Evolutionary conservation across 2,113 vertebrate genomes (phyloP).

Genomic region (Puffinus mauretanicus): DNA sequence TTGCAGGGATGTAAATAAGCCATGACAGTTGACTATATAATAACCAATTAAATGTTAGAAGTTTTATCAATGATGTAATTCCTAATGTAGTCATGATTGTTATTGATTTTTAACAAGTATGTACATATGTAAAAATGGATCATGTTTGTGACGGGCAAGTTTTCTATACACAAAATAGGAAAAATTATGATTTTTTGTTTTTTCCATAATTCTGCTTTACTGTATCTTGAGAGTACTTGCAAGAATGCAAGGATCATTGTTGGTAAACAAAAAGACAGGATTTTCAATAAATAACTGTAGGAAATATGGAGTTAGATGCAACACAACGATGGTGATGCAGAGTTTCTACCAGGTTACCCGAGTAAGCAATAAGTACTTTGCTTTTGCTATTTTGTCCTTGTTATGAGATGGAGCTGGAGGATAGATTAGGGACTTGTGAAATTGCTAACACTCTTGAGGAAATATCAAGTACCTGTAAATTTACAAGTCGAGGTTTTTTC

Average conservation of each 20-base stretch:
- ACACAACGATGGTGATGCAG: background rate
- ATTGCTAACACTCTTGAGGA: background rate
- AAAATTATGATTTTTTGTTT: background rate
- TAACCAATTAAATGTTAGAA: background rate
- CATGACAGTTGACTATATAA: background rate
- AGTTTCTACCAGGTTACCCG: background rate
- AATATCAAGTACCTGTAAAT: background rate
- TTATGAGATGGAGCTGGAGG: background rate
- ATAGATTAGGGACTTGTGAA: background rate
- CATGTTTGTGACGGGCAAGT: background rate
- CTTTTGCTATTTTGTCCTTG: background rate
- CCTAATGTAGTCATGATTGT: background rate
- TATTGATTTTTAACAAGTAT: background rate
- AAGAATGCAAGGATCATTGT: background rate
- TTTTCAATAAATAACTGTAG: background rate
- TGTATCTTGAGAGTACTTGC: background rate
- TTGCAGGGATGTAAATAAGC: background rate
- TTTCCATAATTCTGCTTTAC: background rate
- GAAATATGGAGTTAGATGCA: background rate
- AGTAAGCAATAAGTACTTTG: background rate
- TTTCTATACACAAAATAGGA: background rate
- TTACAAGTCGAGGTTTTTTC: background rate
- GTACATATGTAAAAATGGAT: background rate
- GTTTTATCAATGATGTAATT: background rate
- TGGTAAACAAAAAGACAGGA: background rate